Conservation (phyloP, 2,113 vertebrate species). For the Acanthochromis polyacanthus region DNA sequence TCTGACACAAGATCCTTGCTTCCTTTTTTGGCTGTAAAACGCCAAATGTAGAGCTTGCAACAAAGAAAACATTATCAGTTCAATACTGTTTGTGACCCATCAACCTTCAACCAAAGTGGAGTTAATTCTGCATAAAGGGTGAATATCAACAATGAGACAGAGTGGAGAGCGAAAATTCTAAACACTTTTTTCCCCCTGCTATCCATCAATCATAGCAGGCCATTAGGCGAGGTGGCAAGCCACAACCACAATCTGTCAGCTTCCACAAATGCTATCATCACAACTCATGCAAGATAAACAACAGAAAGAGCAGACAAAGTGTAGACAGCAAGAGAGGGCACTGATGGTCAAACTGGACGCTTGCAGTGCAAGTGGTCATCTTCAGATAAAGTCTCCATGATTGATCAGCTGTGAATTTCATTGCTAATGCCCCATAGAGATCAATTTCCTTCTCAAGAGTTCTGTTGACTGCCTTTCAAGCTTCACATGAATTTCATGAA, state of each 20-base stretch:
- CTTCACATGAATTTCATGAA: slow-evolving; percentile 47
- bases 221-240: slow-evolving; percentile 66
- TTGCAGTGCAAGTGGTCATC: slow-evolving; percentile 26
- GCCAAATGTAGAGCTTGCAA: neutral
- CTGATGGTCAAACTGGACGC: slow-evolving; percentile 24
- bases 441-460: slow-evolving; percentile 33
- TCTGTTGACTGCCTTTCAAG: slow-evolving; percentile 33
- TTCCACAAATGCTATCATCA: slow-evolving; percentile 69
- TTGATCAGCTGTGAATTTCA: slow-evolving; percentile 9
- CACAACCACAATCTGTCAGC: slow-evolving; percentile 71
- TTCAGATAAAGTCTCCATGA: slow-evolving; percentile 18
- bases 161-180: slow-evolving; percentile 30
- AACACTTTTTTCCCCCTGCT: slow-evolving; percentile 23
- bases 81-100: slow-evolving; percentile 39
- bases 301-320: slow-evolving; percentile 25
- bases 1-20: slow-evolving; percentile 19
- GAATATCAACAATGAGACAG: slow-evolving; percentile 18
- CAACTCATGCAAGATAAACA: slow-evolving; percentile 72
- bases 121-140: slow-evolving; percentile 38
- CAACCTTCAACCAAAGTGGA: slow-evolving; percentile 40
- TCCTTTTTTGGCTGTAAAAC: neutral
- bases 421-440: slow-evolving; percentile 36
- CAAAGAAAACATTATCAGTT: slow-evolving; percentile 23
- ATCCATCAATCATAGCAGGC: slow-evolving; percentile 71
- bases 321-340: slow-evolving; percentile 16